Evolutionary conservation across 2,888 invertebrate species (phyloP), one percentile per base, ranked within the genome.

Genomic region (Frankliniella intonsa): DNA sequence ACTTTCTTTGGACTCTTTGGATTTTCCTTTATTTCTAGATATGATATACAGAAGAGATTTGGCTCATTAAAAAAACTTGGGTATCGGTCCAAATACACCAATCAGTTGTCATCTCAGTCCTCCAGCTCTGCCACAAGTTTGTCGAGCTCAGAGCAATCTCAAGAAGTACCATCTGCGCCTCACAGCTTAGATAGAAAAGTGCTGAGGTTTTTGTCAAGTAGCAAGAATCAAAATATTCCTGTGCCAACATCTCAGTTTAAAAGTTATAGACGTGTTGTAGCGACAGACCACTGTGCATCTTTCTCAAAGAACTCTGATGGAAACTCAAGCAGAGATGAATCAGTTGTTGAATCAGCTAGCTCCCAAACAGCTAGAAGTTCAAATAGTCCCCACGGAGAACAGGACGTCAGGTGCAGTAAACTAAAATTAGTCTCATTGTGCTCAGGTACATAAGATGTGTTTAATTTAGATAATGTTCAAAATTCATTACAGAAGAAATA

Each of bases 231-330:
- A 83, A 90, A 91, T 86, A 91, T 92, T 82, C 94, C 94, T 0
- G 93, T 94, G 80, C 94, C 94, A 51, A 94, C 95, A 0, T 93
- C 94, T 81, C 94, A 94, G 86, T 94, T 93, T 88, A 90, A 94
- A 84, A 94, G 93, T 86, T 93, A 93, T 86, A 89, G 94, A 85
- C 92, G 93, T 86, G 92, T 91, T 49, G 84, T 86, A 83, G 90
- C 91, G 55, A 90, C 92, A 19, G 87, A 88, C 84, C 86, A 89
- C 85, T 85, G 89, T 85, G 88, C 87, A 86, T 88, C 88, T 22
- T 88, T 88, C 9, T 27, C 69, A 19, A 50, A 22, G 87, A 3
- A 87, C 87, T 14, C 87, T 87, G 83, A 86, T 86, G 80, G 86
- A 86, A 82, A 84, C 85, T 5, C 83, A 86, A 81, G 22, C 83